Evolutionary conservation across 2,888 invertebrate genomes (phyloP).

Genomic region (Tolmerus cingulatus): DNA sequence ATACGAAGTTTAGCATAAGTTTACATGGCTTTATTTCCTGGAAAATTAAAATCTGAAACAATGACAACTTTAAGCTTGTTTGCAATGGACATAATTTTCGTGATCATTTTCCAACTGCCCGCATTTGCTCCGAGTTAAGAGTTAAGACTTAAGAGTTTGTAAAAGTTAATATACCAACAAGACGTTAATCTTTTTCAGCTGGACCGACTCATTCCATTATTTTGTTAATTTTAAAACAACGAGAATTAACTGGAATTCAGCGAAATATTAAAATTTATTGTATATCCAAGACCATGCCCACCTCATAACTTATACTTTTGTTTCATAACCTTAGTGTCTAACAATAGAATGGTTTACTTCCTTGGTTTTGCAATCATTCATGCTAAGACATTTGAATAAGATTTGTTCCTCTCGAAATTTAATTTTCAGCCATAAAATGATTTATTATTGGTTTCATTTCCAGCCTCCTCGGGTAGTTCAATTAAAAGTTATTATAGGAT

Average conservation of each 20-base stretch:
- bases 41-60: not conserved
- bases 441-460: not conserved
- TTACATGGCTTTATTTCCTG: not conserved
- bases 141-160: no score
- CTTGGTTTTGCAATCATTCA: not conserved
- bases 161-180: not conserved
- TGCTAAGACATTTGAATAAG: not conserved
- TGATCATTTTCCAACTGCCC: not conserved
- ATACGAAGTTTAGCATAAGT: not conserved
- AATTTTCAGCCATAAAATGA: not conserved
- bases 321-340: not conserved
- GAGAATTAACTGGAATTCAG: not conserved
- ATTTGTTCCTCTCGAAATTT: not conserved
- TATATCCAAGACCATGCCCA: not conserved
- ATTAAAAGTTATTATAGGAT: not conserved
- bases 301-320: not conserved
- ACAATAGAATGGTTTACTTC: not conserved
- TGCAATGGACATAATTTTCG: not conserved
- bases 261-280: not conserved
- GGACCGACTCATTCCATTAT: not conserved
- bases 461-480: not conserved
- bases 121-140: not conserved
- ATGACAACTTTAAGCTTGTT: not conserved
- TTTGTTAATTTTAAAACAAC: not conserved
- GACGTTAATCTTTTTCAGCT: not conserved